Evolutionary conservation across 2,888 invertebrate genomes (phyloP), one percentile per base, ranked within the genome.

Genomic region (Thelaira solivaga): DNA sequence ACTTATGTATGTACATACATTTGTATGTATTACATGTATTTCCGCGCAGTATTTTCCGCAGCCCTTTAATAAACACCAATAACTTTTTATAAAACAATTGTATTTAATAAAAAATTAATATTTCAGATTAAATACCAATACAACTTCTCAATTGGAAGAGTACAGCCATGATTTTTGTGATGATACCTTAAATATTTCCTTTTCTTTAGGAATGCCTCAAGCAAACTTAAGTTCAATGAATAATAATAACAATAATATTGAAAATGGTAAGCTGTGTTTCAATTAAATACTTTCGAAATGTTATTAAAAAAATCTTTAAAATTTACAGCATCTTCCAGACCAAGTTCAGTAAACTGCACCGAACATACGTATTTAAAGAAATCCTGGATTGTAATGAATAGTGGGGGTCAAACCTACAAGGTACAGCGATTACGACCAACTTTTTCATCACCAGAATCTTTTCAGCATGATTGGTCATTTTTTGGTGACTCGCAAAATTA

Each of bases 181-280:
- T 82, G 84, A 86, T 74, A 87, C 89, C 67, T 85, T 89, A 83
- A 86, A 88, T 83, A 88, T 89, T 83, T 89, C 89, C 72, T 86
- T 88, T 84, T 85, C 88, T 80, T 78, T 89, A 82, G 87, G 88
- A 10, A 82, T 88, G 67, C 86, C 88, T 31, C 81, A 77, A 16
- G 67, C 73, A 4, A 65, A 59, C 4, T 39, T 75, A 2, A 57
- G 53, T 16, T 1, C 20, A 18, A 18, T 20, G 43, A 77, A 34
- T 41, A 74, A 34, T 41, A 74, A 78, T 41, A 69, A 4, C 22
- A 74, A 81, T 57, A 80, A 78, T 26, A 81, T 65, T 47, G 84
- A 84, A 74, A 77, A 68, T 69, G 81, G 83, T 82, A 80, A 81
- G 82, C 0, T 53, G 22, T 20, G 43, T 13, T 49, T 45, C 2